Base-by-base conservation (phyloP, 92 coral and sea anemone genomes). In the Palythoa heliodiscus region DNA sequence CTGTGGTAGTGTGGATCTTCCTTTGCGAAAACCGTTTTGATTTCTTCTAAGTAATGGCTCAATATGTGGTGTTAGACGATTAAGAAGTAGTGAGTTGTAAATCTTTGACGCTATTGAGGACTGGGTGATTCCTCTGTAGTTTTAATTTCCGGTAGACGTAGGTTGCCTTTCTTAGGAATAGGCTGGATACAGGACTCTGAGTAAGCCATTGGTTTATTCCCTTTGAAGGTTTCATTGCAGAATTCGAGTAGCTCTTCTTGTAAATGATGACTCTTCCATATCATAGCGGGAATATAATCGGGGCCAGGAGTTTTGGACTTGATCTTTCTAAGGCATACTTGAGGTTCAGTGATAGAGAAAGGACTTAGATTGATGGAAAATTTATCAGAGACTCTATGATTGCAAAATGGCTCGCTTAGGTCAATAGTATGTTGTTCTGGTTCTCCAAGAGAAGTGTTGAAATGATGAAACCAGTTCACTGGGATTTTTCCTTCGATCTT, bases 281-380 rank as follows among this genome's bases (percentile, higher is more conserved):
- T 75, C 47, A 75, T 19, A 3, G 79, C 79, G 16, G 64, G 78
- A 50, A 75, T 75, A 43, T 52, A n/a, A 24, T 75, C 80, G 12
- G 64, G 66, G 14, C 80, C 64, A 75, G 80, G 81, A 1, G 67
- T 76, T 54, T 76, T 76, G 19, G 68, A 76, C 63, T 76, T 76
- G 81, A 53, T 54, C 68, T 55, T 76, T 76, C 67, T 76, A 3
- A 84, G 60, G 68, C 82, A 76, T 4, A 24, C 50, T 53, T 76
- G 68, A 76, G 55, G 52, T 38, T 54, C 82, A 12, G 20, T 38
- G 11, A 76, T 54, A 38, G 82, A 23, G 68, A 76, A 76, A 48
- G 82, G 50, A 29, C 22, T 76, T 14, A 58, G 4, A 67, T 75
- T 70, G 48, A 70, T 70, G 16, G 54, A 20, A 6, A 71, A 16